Conservation (phyloP, 2,888 invertebrate species). For the Carcina quercana region DNA sequence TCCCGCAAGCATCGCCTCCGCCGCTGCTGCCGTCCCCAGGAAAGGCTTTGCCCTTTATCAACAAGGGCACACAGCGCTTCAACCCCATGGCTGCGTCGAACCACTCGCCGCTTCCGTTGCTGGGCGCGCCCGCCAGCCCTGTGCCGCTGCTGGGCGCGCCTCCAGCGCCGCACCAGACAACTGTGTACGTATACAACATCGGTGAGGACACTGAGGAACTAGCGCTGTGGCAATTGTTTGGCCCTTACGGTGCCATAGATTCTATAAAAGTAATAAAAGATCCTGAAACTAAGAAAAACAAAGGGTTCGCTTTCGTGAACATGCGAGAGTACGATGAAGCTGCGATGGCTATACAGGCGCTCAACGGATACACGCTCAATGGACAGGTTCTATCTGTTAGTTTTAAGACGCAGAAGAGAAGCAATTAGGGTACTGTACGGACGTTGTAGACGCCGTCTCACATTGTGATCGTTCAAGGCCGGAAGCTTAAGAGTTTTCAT, state of each 20-base stretch:
- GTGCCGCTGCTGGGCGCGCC: conserved; percentile 56
- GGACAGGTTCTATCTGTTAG: conserved; percentile 73
- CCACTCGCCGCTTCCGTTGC: conserved; percentile 58
- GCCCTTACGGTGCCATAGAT: conserved; percentile 70
- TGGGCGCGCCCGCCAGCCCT: conserved; percentile 62
- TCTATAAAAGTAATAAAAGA: conserved; percentile 72
- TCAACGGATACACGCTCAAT: conserved; percentile 71
- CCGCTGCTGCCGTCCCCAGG: conserved; percentile 66
- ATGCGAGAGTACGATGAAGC: conserved; percentile 73
- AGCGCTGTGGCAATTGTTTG: conserved; percentile 69
- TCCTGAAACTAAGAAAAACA: conserved; percentile 71
- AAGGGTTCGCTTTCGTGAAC: conserved; percentile 71
- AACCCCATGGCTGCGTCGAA: conserved; percentile 67
- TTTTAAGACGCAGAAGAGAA: conserved; percentile 74
- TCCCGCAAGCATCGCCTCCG: conserved; percentile 62
- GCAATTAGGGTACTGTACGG: conserved; percentile 56
- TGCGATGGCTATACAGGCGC: conserved; percentile 69
- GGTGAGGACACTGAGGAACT: conserved; percentile 71
- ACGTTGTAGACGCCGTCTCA: conserved; percentile 57
- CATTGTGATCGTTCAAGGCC: conserved; percentile 60
- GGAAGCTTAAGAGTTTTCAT: conserved; percentile 67
- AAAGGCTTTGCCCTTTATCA: conserved; percentile 68
- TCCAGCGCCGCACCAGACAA: conserved; percentile 60
- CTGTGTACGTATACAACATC: conserved; percentile 71
- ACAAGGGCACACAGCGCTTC: conserved; percentile 67